Base-by-base conservation (phyloP, 2,888 invertebrate genomes). In the Synanthedon andrenaeformis region DNA sequence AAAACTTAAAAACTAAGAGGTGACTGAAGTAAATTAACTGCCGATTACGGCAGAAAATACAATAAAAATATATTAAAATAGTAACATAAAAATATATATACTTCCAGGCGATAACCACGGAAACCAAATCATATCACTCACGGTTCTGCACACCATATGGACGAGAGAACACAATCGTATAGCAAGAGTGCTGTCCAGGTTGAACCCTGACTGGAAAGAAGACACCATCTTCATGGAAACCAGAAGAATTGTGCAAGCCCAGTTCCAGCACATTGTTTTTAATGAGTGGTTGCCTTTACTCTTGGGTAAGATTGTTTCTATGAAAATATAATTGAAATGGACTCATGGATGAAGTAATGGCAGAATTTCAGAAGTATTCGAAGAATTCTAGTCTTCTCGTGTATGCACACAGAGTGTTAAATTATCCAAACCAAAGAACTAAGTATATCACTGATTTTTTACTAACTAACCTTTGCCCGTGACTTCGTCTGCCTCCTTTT, bases 161-260 rank as follows among this genome's bases (percentile, higher is more conserved):
- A 89, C 93, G 14, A 88, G 96, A 41, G 95, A 96, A 66, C 96
- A 96, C 74, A 96, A 96, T 75, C 90, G 94, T 1, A 69, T 96
- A 1, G 94, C 94, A 0, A 76, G 79, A 2, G 86, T 84, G 3
- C 72, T 96, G 28, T 65, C 83, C 0, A 69, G 78, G 3, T 62
- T 95, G 8, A 96, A 97, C 84, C 93, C 94, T 0, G 88, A 89
- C 51, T 94, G 94, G 91, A 83, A 88, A 41, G 94, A 94, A 64
- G 93, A 95, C 58, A 84, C 81, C 1, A 69, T 94, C 1, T 96
- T 91, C 75, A 89, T 92, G 74, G 95, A 95, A 74, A 77, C 93
- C 0, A 89, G 94, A 54, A 89, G 92, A 61, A 92, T 96, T 54
- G 76, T 92, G 4, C 91, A 92, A 54, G 95, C 94, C 0, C 91